Evolutionary conservation across 2,888 invertebrate species (phyloP), one percentile per base, ranked within the genome.

Genomic region (Liposcelis brunnea): DNA sequence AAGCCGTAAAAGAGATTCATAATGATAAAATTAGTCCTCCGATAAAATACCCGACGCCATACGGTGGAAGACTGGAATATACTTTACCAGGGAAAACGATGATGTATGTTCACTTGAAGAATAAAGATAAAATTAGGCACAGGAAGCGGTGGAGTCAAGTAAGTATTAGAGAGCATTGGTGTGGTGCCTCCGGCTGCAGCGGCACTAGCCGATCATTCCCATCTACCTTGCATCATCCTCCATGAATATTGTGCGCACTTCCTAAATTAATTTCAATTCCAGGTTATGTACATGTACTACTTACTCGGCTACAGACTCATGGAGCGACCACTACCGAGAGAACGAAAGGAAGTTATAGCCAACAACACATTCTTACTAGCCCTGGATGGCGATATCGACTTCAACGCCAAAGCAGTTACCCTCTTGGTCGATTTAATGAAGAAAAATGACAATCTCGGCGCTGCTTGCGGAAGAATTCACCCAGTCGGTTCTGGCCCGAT

Each of bases 261-360:
- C 16, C 10, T 7, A 38, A 16, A 3, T 7, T 26, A 14, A 33
- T 26, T 26, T 26, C 8, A 26, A 45, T 53, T 55, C 6, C 49
- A 73, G 73, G 81, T 81, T 8, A 90, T 90, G 89, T 90, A 90
- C 63, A 89, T 90, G 89, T 90, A 89, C 63, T 90, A 87, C 58
- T 68, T 90, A 52, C 68, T 90, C 32, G 89, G 89, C 0, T 78
- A 80, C 58, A 76, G 78, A 48, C 71, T 84, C 42, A 81, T 81
- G 76, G 77, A 79, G 54, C 59, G 74, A 53, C 70, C 71, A 0
- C 66, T 74, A 19, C 64, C 71, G 2, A 67, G 68, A 11, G 70
- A 71, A 45, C 66, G 70, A 46, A 79, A 77, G 56, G 74, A 75
- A 49, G 65, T 72, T 2, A 74, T 80, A 43, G 80, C 83, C 0